Base-by-base conservation (phyloP, 2,113 vertebrate genomes). In the Scomber scombrus region DNA sequence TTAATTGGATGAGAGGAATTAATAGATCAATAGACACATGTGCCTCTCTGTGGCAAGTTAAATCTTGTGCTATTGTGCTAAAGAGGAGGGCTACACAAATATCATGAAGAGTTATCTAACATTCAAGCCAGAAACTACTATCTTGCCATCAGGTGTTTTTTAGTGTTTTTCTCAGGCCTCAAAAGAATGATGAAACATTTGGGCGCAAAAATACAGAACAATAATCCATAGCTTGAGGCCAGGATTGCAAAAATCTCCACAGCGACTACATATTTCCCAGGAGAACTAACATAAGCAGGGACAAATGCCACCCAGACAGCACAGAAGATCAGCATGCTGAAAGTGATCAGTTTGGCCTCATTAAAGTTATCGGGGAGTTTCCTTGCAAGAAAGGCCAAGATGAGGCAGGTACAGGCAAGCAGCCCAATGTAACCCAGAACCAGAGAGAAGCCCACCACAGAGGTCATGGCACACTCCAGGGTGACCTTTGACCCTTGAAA, bases 251-350 rank as follows among this genome's bases (percentile, higher is more conserved):
- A 95, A 7, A 94, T 89, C 21, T 95, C 91, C 7, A 94, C 91
- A 16, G 91, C 88, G 15, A 92, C 89, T 0, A 84, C 78, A 63
- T 93, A 94, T 69, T 94, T 94, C 2, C 91, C 91, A 3, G 92
- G 94, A 15, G 94, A 95, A 73, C 90, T 94, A 50, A 94, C 50
- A 3, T 95, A 94, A 12, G 95, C 93, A 4, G 95, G 95, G 12
- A 94, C 82, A 71, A 95, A 95, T 1, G 91, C 79, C 14, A 94
- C 70, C 94, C 94, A 95, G 8, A 95, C 89, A 8, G 87, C 92
- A 47, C 93, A 94, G 78, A 95, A 95, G 15, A 95, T 94, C 76
- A 96, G 64, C 95, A 95, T 95, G 88, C 94, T 95, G 86, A 95
- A 95, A 45, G 94, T 95, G 82, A 96, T 95, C 45, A 94, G 93